These are phyloP conservation scores for Arge pagana DNA, from an alignment of 2,888 invertebrate species.

Conservation along the genomic window DNA sequence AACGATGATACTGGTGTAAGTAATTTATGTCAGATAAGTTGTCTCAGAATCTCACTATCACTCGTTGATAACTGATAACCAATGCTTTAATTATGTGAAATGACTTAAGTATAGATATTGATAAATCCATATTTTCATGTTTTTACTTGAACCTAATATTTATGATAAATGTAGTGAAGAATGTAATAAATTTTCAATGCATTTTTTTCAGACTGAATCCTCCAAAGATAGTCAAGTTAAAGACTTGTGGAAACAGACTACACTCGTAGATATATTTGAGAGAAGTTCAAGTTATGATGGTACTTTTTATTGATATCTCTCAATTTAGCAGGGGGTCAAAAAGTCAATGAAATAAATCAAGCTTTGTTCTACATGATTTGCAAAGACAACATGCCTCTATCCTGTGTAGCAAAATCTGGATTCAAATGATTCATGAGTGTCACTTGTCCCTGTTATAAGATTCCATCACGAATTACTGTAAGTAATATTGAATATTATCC, in stretches of 20 bases:
- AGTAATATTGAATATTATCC: not conserved
- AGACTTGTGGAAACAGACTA: conserved; percentile 29
- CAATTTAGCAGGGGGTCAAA: conserved; percentile 32
- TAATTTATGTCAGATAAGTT: not conserved
- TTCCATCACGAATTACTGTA: conserved; percentile 29
- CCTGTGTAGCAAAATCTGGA: conserved; percentile 32
- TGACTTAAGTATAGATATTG: not conserved
- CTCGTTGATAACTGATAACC: not conserved
- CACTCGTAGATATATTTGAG: conserved; percentile 30
- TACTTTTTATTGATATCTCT: conserved; percentile 15
- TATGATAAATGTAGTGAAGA: not conserved
- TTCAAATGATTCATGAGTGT: conserved; percentile 29
- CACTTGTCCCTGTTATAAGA: conserved; percentile 31
- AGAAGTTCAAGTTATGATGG: conserved; percentile 36
- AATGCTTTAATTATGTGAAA: not conserved
- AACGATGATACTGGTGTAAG: not conserved
- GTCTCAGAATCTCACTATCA: not conserved
- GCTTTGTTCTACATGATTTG: conserved; percentile 33
- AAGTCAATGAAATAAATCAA: conserved; percentile 31
- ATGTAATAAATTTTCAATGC: not conserved
- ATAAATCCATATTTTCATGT: not conserved
- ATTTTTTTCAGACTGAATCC: conserved; percentile 25
- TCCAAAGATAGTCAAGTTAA: conserved; percentile 25
- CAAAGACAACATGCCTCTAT: conserved; percentile 22
- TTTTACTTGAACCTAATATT: not conserved